Evolutionary conservation across 1,140 invertebrate species (phyloP), one percentile per base, ranked within the genome.

Genomic region (Drosophila mojavensis): DNA sequence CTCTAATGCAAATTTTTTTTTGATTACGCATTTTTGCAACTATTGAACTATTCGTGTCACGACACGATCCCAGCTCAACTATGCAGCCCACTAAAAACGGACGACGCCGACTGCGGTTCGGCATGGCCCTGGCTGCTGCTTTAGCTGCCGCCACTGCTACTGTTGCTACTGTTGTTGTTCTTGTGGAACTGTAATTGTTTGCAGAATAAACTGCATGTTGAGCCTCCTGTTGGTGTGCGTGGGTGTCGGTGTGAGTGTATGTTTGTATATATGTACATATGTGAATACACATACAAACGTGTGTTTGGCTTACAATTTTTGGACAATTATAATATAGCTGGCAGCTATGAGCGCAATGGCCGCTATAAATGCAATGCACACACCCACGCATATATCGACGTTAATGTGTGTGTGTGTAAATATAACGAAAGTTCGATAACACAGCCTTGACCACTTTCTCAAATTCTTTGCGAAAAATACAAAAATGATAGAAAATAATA

Each of bases 261-360:
- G 26, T 33, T 13, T 43, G 10, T n/a, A 13, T 43, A 5, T 13
- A 13, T n/a, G 4, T 13, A 11, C 41, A 4, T 43, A n/a, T 13
- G 43, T 45, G 33, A 24, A 6, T 6, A 47, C 17, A 2, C 15
- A 6, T 47, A 13, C 43, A n/a, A 15, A 15, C 15, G 43, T 47
- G 36, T 39, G 11, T 45, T 47, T 74, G 53, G 17, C 51, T 64
- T 59, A 43, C 45, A 59, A 61, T 73, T 73, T 77, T 78, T 39
- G 78, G 77, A 73, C 62, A 53, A 71, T 51, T 68, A 61, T 73
- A 72, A 76, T 76, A 81, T 68, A 67, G 62, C 60, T 36, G 15
- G 51, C 48, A 39, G 62, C 62, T 50, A 65, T 45, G 28, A 41
- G 55, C 24, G 41, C 64, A 28, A 47, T 62, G 54, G 30, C 36